Conservation (phyloP, 2,113 vertebrate genomes). For the Vidua macroura region DNA sequence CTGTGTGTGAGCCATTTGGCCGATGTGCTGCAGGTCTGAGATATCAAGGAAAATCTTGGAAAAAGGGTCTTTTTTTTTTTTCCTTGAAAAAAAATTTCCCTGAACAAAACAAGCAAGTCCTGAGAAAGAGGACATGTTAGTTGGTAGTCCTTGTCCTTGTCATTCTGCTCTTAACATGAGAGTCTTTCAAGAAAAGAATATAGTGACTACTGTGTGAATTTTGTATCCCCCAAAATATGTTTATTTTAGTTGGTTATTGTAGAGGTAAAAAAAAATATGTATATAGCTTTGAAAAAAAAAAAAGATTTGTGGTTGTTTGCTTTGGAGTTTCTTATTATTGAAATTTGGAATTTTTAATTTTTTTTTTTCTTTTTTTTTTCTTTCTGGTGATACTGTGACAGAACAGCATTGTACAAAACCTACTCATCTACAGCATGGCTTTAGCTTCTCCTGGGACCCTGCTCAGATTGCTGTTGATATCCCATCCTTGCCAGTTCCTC, state of each 20-base stretch:
- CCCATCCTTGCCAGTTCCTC: not conserved
- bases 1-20: not conserved
- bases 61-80: not conserved
- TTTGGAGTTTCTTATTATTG: not conserved
- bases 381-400: not conserved
- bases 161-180: not conserved
- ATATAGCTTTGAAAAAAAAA: not conserved
- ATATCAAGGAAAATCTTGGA: not conserved
- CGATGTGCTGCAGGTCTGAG: not conserved
- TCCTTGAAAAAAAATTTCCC: not conserved
- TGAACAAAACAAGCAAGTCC: not conserved
- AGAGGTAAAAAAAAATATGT: not conserved
- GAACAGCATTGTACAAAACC: not conserved
- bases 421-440: not conserved
- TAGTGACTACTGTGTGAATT: not conserved
- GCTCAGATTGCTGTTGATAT: not conserved
- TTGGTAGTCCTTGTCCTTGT: not conserved
- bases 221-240: not conserved
- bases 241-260: not conserved
- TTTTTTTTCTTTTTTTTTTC: not conserved
- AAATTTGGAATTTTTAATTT: not conserved
- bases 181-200: not conserved
- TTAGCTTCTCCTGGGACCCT: not conserved
- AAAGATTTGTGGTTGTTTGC: not conserved
- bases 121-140: not conserved